A percentile compares a stretch with the other conserved stretches of the same genome.
Evolutionary conservation across 2,888 invertebrate genomes (phyloP).

Genomic region (Meteorus colon): DNA sequence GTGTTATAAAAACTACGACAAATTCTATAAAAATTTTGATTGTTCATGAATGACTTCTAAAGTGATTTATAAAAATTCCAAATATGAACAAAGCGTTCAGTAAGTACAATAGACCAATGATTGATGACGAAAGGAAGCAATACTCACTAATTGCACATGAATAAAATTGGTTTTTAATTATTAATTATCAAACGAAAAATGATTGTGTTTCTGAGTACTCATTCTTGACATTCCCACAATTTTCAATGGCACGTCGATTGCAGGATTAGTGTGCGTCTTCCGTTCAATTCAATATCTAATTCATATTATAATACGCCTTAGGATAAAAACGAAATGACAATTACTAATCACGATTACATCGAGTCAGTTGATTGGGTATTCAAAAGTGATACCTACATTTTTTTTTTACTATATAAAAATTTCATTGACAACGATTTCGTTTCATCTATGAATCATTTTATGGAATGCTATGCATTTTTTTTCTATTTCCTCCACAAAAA

Average conservation of each 20-base stretch:
- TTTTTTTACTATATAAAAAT: not conserved
- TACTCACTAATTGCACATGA: not conserved
- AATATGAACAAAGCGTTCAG: conserved; percentile 16
- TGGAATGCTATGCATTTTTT: too few relatives aligned
- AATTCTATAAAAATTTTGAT: not conserved
- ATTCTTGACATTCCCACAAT: conserved; percentile 13
- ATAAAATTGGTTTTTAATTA: not conserved
- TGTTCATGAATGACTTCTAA: conserved; percentile 10
- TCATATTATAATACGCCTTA: not conserved
- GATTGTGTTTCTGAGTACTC: not conserved
- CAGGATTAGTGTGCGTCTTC: conserved; percentile 35
- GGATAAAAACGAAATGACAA: not conserved
- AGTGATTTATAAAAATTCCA: conserved; percentile 7
- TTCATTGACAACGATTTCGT: not conserved
- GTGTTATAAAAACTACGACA: not conserved
- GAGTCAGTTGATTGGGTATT: not conserved
- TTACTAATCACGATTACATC: conserved; percentile 2
- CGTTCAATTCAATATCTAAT: conserved; percentile 12
- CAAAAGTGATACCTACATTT: not conserved
- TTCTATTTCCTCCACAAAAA: not conserved
- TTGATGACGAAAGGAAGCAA: conserved; percentile 9
- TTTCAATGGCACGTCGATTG: conserved; percentile 39
- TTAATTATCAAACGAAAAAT: not conserved
- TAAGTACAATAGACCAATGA: conserved; percentile 31
- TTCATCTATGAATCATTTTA: too few relatives aligned